Conservation (phyloP, 2,797 vertebrate species). For the Eulemur albifrons region DNA sequence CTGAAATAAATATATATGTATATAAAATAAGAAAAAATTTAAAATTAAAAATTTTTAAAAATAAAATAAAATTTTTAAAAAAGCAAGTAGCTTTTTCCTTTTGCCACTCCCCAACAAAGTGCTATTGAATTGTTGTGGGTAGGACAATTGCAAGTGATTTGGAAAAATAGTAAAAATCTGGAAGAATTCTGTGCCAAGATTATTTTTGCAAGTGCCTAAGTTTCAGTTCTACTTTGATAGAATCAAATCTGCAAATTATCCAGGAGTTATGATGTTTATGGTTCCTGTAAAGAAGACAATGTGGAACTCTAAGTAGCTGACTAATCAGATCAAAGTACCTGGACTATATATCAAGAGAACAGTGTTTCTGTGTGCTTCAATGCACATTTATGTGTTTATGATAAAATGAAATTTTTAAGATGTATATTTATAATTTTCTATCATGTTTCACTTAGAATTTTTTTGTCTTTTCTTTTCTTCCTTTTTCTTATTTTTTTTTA, state of each 20-base stretch:
- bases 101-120: no score
- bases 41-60: no score
- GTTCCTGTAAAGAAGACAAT: not conserved
- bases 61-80: not conserved
- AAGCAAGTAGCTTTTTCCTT: not conserved
- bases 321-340: not conserved
- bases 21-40: no score
- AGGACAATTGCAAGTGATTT: not conserved
- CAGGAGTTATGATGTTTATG: not conserved
- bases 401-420: not conserved
- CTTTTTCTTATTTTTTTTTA: not conserved
- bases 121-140: not conserved
- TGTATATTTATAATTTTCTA: not conserved
- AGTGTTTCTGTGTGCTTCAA: not conserved
- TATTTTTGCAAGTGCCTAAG: not conserved
- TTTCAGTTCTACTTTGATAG: not conserved
- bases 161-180: not conserved
- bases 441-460: not conserved
- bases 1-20: no score
- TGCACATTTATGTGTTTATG: not conserved
- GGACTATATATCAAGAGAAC: not conserved
- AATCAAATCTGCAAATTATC: not conserved
- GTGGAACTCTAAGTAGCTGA: not conserved
- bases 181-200: not conserved
- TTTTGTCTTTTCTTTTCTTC: not conserved